phyloP scores from a whole-genome alignment of 2,888 invertebrate species.

The Ctenicera cuprea region DNA sequence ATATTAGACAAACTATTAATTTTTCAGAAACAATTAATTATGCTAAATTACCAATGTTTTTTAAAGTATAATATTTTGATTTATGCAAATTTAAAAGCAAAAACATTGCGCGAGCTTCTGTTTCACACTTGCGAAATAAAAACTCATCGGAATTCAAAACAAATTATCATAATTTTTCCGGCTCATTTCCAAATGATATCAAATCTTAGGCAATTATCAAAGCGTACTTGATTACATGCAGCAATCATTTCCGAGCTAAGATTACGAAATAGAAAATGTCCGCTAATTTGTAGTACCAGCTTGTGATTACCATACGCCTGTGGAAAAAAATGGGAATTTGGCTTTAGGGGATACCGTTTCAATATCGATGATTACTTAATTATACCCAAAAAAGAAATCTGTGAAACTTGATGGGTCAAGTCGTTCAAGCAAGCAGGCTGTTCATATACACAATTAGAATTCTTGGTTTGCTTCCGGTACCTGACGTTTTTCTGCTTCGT shows the following conservation, averaged over 20 bases:
- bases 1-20: slow-evolving; percentile 4
- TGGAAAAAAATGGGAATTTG: slow-evolving; percentile 8
- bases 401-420: neutral
- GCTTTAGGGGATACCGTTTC: slow-evolving; percentile 3
- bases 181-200: slow-evolving; percentile 11
- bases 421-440: neutral
- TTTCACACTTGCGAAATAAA: neutral
- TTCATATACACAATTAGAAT: slow-evolving; percentile 15
- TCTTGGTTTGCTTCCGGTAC: slow-evolving; percentile 10
- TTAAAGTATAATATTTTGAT: neutral
- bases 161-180: slow-evolving; percentile 13
- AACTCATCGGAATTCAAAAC: neutral
- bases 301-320: slow-evolving; percentile 15
- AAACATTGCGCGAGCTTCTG: neutral
- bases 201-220: slow-evolving; percentile 15
- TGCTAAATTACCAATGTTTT: neutral
- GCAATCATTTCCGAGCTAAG: neutral
- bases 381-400: slow-evolving; percentile 1
- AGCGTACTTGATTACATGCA: slow-evolving; percentile 6
- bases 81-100: neutral
- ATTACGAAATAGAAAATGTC: slow-evolving; percentile 16
- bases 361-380: slow-evolving; percentile 18
- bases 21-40: neutral
- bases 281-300: slow-evolving; percentile 17
- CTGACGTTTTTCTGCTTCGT: slow-evolving; percentile 1